Evolutionary conservation across 2,797 vertebrate genomes (phyloP).

Genomic region (Apogon hyalosoma): DNA sequence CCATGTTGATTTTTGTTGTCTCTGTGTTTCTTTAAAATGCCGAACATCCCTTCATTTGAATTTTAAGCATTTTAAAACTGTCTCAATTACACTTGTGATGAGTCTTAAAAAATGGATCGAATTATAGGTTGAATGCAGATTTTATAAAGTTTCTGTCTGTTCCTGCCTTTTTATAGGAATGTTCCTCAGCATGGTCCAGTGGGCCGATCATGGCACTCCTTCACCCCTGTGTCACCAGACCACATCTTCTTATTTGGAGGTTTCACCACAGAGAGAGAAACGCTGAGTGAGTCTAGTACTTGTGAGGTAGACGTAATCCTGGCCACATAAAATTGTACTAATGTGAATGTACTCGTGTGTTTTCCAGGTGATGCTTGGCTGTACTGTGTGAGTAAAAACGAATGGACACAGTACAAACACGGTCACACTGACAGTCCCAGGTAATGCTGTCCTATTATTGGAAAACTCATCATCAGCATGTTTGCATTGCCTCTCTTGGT

Average conservation of each 20-base stretch:
- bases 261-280: slow-evolving; percentile 95
- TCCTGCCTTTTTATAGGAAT: slow-evolving; percentile 62
- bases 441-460: slow-evolving; percentile 29
- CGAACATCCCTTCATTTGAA: no score
- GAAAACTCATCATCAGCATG: background rate
- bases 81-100: background rate
- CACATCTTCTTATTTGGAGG: slow-evolving; percentile 97
- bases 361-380: slow-evolving; percentile 94
- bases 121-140: background rate
- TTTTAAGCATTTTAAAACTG: background rate
- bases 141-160: background rate
- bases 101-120: background rate
- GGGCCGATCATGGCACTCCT: slow-evolving; percentile 95
- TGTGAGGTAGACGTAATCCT: background rate
- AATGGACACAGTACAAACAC: slow-evolving; percentile 93
- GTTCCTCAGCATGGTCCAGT: slow-evolving; percentile 87
- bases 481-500: background rate
- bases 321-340: background rate
- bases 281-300: slow-evolving; percentile 88
- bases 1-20: no score
- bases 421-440: slow-evolving; percentile 85
- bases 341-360: background rate
- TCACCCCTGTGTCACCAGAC: slow-evolving; percentile 90
- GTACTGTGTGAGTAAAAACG: slow-evolving; percentile 91
- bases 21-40: no score